These are phyloP conservation scores for Eleutherodactylus coqui DNA, from an alignment of 2,797 vertebrate species.

Conservation along the genomic window DNA sequence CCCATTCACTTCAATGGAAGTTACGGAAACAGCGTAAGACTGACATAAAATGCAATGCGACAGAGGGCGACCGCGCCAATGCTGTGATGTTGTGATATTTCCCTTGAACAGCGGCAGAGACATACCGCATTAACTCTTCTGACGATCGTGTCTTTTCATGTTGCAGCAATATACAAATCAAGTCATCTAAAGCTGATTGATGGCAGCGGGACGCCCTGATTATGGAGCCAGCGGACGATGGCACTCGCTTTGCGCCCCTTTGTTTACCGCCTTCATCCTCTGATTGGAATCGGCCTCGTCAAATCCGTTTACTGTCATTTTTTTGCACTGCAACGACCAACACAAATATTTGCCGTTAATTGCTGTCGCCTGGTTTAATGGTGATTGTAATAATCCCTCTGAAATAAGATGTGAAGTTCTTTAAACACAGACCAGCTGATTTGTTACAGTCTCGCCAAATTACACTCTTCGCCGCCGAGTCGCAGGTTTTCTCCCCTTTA, in stretches of 20 bases:
- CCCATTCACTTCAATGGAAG: no score
- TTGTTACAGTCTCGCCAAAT: conserved; percentile 54
- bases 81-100: neutral
- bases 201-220: conserved; percentile 18
- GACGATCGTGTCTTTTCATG: neutral
- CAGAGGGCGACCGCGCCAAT: no score
- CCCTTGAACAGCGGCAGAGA: neutral
- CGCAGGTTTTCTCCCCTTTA: conserved; percentile 22
- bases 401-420: conserved; percentile 48
- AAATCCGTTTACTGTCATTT: neutral
- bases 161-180: conserved; percentile 22
- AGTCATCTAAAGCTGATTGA: conserved; percentile 21
- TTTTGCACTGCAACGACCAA: conserved; percentile 16
- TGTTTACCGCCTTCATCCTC: conserved; percentile 4
- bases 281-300: neutral
- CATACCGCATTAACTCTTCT: neutral
- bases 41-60: no score
- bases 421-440: neutral
- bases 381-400: conserved; percentile 43
- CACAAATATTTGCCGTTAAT: conserved; percentile 41
- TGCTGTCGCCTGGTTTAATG: neutral
- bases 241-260: neutral
- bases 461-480: conserved; percentile 27
- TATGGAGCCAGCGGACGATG: neutral
- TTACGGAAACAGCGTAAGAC: no score